Evolutionary conservation across 2,888 invertebrate species (phyloP).

Genomic region (Cephus pygmeus): DNA sequence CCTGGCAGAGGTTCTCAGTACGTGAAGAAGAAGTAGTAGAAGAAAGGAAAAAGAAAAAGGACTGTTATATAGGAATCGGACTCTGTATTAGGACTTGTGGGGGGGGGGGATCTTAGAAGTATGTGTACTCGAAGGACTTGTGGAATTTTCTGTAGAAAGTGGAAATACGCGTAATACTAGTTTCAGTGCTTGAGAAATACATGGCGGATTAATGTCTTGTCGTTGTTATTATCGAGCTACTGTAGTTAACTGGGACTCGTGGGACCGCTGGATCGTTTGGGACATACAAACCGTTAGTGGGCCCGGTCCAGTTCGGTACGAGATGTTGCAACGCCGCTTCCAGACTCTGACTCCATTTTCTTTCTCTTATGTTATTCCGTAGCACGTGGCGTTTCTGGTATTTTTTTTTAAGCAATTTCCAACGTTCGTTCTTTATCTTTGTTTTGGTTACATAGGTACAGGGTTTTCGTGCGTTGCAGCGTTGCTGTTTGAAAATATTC

Average conservation of each 20-base stretch:
- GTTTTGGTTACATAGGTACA: background rate
- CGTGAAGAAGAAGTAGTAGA: background rate
- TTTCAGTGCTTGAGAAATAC: background rate
- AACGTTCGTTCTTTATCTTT: background rate
- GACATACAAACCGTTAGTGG: background rate
- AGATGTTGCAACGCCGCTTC: background rate
- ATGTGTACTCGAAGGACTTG: background rate
- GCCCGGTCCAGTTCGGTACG: conserved; percentile 1
- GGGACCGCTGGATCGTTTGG: background rate
- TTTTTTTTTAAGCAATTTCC: background rate
- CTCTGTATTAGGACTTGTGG: background rate
- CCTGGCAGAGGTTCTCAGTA: background rate
- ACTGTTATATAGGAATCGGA: background rate
- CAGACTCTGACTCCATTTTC: background rate
- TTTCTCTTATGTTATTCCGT: background rate
- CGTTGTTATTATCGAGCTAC: background rate
- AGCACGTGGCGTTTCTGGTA: background rate
- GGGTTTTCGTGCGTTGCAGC: background rate
- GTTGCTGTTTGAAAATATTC: background rate
- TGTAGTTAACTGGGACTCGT: background rate
- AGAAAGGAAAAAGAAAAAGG: background rate
- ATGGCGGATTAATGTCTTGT: background rate
- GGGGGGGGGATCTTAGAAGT: background rate
- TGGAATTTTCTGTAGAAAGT: background rate
- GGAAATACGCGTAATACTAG: background rate